A percentile compares a stretch with the other conserved stretches of the same genome.
Conservation (phyloP, 2,797 vertebrate species). For the Halcyon leucocephala region DNA sequence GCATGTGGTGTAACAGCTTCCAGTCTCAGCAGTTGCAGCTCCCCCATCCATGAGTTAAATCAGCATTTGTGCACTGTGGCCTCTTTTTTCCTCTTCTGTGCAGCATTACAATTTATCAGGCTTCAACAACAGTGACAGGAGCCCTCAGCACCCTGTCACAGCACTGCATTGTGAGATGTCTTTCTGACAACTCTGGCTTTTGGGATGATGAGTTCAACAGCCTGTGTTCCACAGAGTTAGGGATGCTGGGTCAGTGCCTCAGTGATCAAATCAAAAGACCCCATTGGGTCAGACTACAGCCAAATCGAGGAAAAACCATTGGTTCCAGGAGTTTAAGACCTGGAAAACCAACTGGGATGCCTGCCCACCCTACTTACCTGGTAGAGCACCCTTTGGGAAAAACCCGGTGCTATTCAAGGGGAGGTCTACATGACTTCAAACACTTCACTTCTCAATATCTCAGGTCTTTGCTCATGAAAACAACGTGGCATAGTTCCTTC, state of each 20-base stretch:
- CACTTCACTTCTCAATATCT: background rate
- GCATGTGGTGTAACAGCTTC: background rate
- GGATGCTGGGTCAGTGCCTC: background rate
- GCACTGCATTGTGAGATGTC: background rate
- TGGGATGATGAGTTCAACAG: background rate
- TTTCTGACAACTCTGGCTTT: background rate
- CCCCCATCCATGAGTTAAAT: background rate
- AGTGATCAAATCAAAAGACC: background rate
- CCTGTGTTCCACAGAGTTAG: background rate
- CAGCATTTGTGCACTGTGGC: background rate
- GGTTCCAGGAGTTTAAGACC: background rate
- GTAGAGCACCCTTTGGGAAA: background rate
- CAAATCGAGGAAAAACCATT: background rate
- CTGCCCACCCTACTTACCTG: background rate
- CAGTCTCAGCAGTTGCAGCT: background rate
- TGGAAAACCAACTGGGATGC: background rate
- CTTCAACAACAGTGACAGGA: background rate
- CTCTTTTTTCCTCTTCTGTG: background rate
- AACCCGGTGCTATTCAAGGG: background rate
- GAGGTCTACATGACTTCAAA: background rate
- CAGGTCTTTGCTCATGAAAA: background rate
- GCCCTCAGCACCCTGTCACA: background rate
- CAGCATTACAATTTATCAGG: background rate
- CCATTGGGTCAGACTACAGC: background rate
- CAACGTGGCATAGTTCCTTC: background rate